Evolutionary conservation across 2,888 invertebrate species (phyloP), one percentile per base, ranked within the genome.

Genomic region (Electrophaes corylata): DNA sequence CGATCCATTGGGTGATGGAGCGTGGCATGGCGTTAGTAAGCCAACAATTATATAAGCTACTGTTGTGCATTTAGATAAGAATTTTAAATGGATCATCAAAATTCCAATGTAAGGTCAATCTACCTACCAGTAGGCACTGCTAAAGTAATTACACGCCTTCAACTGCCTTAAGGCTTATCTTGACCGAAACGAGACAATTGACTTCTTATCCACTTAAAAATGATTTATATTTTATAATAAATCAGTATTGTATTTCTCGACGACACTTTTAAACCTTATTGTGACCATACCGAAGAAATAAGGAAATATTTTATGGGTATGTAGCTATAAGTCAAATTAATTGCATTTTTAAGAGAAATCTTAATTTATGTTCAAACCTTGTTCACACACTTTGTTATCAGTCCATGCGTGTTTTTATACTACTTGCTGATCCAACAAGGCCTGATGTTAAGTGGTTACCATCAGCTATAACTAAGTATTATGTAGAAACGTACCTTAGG

Each of bases 91-190:
- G 23, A 43, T 51, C 43, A 51, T 51, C 47, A 35, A 43, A 35
- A 51, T 50, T 33, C 18, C 40, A 19, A 11, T 19, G 16, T 44
- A 51, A 52, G 45, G 52, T 29, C 45, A 29, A 16, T 43, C 33
- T n/a, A 5, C n/a, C 14, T 29, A 41, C 40, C n/a, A 29, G n/a
- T n/a, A 37, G 35, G 14, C 37, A 35, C 35, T 0, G 12, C 12
- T 14, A 5, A 37, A 37, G 37, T 52, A 52, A 52, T 26, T 35
- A 20, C 4, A 51, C 6, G 12, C 23, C 29, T 48, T 31, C 26
- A 19, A 45, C 31, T 11, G 53, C 53, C 46, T 40, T 39, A 44
- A 35, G 53, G 31, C 37, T 51, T 52, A 52, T 44, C 51, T 52
- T 44, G 26, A 18, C 20, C n/a, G 19, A 33, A 16, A 47, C 46